phyloP scores from a whole-genome alignment of 2,797 vertebrate genomes.

The Myotis planiceps region DNA sequence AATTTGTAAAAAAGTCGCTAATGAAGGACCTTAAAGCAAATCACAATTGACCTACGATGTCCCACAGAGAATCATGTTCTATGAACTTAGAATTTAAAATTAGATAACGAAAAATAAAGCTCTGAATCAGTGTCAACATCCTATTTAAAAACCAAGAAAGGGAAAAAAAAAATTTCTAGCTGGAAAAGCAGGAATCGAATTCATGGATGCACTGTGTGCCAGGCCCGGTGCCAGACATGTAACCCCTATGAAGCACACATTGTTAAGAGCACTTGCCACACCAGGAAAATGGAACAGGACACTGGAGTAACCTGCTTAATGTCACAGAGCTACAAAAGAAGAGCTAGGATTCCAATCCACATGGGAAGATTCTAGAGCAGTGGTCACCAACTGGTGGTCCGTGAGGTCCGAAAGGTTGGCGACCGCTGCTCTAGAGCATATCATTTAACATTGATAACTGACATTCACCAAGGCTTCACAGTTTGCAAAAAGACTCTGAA shows the following conservation, averaged over 20 bases:
- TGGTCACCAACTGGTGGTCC: no score
- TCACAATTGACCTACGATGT: constrained; percentile 41
- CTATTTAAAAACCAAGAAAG: constrained; percentile 31
- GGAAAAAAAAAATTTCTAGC: not conserved
- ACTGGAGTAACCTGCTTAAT: not conserved
- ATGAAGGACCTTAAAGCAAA: constrained; percentile 53
- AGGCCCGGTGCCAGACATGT: not conserved
- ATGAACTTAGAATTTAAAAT: constrained; percentile 42
- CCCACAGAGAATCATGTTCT: constrained; percentile 14
- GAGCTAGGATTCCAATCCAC: not conserved
- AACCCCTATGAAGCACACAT: not conserved
- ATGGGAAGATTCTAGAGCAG: not conserved
- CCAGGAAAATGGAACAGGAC: not conserved
- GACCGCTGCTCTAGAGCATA: not conserved
- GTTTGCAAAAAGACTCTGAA: constrained; percentile 12
- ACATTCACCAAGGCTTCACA: not conserved
- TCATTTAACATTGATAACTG: not conserved
- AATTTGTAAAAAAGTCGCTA: constrained; percentile 51
- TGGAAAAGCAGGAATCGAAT: not conserved
- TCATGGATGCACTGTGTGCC: not conserved
- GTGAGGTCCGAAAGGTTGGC: no score
- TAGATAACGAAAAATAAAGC: constrained; percentile 23
- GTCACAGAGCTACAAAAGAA: not conserved
- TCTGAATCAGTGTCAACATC: not conserved
- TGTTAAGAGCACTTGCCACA: not conserved